A percentile compares a stretch with the other conserved stretches of the same genome.
These are phyloP conservation scores for Cetonia aurata DNA, from an alignment of 2,888 invertebrate genomes.

Conservation along the genomic window DNA sequence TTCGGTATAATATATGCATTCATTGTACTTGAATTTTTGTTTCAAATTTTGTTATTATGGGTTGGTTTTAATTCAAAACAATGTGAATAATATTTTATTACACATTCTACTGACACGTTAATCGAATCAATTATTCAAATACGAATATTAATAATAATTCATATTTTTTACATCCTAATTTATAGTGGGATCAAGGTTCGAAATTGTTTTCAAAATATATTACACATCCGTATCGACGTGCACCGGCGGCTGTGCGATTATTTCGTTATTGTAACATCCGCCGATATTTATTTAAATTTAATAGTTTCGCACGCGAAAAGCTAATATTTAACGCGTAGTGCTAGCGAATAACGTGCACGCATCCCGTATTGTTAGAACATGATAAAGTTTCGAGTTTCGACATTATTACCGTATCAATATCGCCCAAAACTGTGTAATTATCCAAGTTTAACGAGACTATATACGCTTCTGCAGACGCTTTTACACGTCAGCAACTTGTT, in stretches of 20 bases:
- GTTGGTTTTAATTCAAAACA: too few species aligned
- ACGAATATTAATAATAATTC: not conserved
- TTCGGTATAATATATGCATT: too few species aligned
- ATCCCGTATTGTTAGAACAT: too few species aligned
- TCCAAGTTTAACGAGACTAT: too few species aligned
- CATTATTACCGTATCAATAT: too few species aligned
- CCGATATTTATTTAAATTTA: conserved; percentile 24
- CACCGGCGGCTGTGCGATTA: not conserved
- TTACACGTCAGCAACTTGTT: conserved; percentile 11
- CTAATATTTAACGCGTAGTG: not conserved
- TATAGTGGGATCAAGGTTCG: not conserved
- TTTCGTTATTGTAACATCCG: conserved; percentile 11
- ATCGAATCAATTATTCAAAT: not conserved
- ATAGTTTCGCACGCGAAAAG: conserved; percentile 8
- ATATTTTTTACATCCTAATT: conserved; percentile 1
- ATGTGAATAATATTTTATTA: too few species aligned
- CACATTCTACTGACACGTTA: not conserved
- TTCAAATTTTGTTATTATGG: too few species aligned
- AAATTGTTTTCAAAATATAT: not conserved
- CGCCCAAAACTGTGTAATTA: too few species aligned
- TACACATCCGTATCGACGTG: not conserved
- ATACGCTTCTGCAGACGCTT: not conserved
- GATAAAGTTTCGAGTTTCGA: too few species aligned
- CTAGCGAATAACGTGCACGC: too few species aligned
- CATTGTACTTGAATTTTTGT: too few species aligned